Percentiles rank a stretch among this genome's conserved stretches.
phyloP scores from a whole-genome alignment of 2,888 invertebrate genomes.

The Serrognathus titanus region DNA sequence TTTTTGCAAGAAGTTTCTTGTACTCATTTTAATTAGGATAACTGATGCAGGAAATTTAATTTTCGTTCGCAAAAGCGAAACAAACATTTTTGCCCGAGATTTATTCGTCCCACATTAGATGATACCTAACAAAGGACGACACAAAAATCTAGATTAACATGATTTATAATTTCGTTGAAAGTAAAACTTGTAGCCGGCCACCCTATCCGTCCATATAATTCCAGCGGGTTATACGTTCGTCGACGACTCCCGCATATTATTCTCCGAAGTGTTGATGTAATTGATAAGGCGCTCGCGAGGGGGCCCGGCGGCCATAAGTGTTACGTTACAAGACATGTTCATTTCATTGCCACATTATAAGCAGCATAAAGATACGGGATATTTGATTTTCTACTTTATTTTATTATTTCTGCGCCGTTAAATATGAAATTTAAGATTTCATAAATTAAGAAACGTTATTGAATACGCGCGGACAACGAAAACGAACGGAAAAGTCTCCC shows the following conservation, averaged over 20 bases:
- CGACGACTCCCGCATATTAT: not conserved
- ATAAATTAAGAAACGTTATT: not conserved
- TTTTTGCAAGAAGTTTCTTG: too few relatives aligned
- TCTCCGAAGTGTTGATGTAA: constrained; percentile 26
- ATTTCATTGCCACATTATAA: constrained; percentile 15
- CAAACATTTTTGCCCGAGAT: too few relatives aligned
- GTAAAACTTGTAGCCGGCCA: not conserved
- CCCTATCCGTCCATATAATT: not conserved
- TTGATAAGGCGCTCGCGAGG: constrained; percentile 25
- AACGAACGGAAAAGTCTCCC: too few relatives aligned
- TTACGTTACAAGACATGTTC: constrained; percentile 29
- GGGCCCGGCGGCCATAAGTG: constrained; percentile 21
- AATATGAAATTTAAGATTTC: constrained; percentile 10
- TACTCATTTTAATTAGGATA: too few relatives aligned
- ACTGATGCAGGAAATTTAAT: too few relatives aligned
- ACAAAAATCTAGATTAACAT: too few relatives aligned
- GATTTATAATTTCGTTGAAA: too few relatives aligned
- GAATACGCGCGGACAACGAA: not conserved
- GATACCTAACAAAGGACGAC: too few relatives aligned
- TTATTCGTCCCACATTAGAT: too few relatives aligned
- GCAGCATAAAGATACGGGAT: constrained; percentile 8
- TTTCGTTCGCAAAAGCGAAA: too few relatives aligned
- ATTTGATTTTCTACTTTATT: constrained; percentile 17
- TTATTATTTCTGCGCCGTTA: constrained; percentile 7
- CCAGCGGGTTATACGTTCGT: not conserved